Percentiles rank a stretch among this genome's conserved stretches.
These are phyloP conservation scores for Drosophila multiciliata DNA, from an alignment of 2,888 invertebrate species.

Conservation along the genomic window DNA sequence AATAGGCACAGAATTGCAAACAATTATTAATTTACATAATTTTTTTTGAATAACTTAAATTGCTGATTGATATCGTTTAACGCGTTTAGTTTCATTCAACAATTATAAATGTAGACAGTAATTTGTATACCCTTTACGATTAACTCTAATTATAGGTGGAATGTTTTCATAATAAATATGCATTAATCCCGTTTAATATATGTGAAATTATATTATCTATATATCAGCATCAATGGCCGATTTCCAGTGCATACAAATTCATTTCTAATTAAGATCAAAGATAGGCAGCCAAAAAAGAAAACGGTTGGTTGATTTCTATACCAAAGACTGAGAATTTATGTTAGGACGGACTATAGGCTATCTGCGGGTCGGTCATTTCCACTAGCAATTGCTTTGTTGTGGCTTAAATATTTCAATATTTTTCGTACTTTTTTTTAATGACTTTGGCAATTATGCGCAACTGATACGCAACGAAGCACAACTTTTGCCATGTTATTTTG, in stretches of 20 bases:
- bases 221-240: neutral
- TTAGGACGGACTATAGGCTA: neutral
- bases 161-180: slow-evolving; percentile 3
- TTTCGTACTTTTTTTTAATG: slow-evolving; percentile 63
- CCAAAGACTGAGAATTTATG: neutral
- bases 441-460: slow-evolving; percentile 73
- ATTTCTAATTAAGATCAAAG: neutral
- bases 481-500: slow-evolving; percentile 57
- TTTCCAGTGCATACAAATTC: neutral
- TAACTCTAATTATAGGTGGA: neutral
- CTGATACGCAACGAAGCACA: slow-evolving; percentile 74
- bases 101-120: slow-evolving; percentile 31
- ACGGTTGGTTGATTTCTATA: too few species aligned
- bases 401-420: slow-evolving; percentile 32
- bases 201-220: neutral
- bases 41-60: slow-evolving; percentile 26
- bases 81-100: slow-evolving; percentile 33
- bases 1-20: neutral
- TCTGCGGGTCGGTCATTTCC: neutral
- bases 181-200: neutral
- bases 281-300: neutral
- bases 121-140: slow-evolving; percentile 14
- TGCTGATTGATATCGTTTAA: slow-evolving; percentile 41
- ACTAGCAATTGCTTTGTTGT: slow-evolving; percentile 17
- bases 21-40: slow-evolving; percentile 14